Conservation (phyloP, 2,797 vertebrate species). For the Gambusia yucatana region DNA sequence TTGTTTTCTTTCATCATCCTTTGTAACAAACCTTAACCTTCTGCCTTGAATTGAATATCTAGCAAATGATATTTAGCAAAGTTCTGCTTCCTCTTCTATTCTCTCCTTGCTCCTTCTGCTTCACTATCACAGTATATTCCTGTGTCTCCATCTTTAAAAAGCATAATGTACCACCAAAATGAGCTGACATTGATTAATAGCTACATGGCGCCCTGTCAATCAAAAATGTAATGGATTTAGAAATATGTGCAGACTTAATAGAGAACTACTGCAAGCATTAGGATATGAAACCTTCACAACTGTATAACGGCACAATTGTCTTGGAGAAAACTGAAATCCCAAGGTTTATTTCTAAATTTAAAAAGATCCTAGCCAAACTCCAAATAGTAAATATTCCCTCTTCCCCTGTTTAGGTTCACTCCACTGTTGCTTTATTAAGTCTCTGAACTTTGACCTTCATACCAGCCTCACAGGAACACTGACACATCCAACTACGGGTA, state of each 20-base stretch:
- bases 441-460: neutral
- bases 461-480: neutral
- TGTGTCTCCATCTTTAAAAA: slow-evolving; percentile 49
- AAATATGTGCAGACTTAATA: slow-evolving; percentile 44
- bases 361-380: neutral
- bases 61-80: slow-evolving; percentile 25
- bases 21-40: neutral
- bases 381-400: neutral
- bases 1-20: slow-evolving; percentile 4
- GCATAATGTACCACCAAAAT: slow-evolving; percentile 64
- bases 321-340: neutral
- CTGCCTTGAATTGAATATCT: neutral
- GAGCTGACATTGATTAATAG: slow-evolving; percentile 69
- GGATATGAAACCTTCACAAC: slow-evolving; percentile 4
- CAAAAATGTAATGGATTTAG: slow-evolving; percentile 67
- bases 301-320: neutral
- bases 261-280: slow-evolving; percentile 36
- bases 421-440: neutral
- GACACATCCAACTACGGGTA: neutral
- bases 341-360: neutral
- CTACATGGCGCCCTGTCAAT: slow-evolving; percentile 58
- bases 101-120: slow-evolving; percentile 21
- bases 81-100: slow-evolving; percentile 34
- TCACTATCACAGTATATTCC: slow-evolving; percentile 27
- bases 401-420: neutral